Evolutionary conservation across 2,113 vertebrate genomes (phyloP).

Genomic region (Plectropomus leopardus): DNA sequence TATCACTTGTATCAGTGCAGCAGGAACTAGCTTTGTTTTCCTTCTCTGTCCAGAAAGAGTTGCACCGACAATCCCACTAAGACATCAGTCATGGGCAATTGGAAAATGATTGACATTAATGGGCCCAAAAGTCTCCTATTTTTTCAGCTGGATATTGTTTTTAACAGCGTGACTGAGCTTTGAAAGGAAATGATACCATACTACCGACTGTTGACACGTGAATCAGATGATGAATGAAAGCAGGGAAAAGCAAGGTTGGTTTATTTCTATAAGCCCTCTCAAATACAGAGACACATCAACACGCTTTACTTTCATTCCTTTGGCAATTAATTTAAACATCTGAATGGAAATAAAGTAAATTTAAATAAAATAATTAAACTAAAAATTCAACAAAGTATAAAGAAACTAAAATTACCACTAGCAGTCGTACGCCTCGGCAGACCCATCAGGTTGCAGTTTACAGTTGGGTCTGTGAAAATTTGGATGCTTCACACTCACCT

Average conservation of each 20-base stretch:
- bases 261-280: slow-evolving; percentile 23
- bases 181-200: slow-evolving; percentile 41
- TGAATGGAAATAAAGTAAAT: not conserved
- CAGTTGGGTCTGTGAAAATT: too few relatives aligned
- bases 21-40: slow-evolving; percentile 24
- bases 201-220: slow-evolving; percentile 28
- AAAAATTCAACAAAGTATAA: too few relatives aligned
- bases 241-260: not conserved
- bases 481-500: too few relatives aligned
- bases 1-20: not conserved
- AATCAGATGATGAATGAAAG: slow-evolving; percentile 6
- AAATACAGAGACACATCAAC: slow-evolving; percentile 1
- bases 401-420: not conserved
- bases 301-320: not conserved
- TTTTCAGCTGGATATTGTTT: slow-evolving; percentile 40
- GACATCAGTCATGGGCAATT: slow-evolving; percentile 29
- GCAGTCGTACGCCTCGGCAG: too few relatives aligned
- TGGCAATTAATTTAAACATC: not conserved
- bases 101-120: slow-evolving; percentile 63
- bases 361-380: not conserved
- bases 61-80: slow-evolving; percentile 24
- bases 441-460: too few relatives aligned
- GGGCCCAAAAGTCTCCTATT: slow-evolving; percentile 36
- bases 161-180: slow-evolving; percentile 24
- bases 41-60: slow-evolving; percentile 23